Evolutionary conservation across 2,113 vertebrate species (phyloP).

Genomic region (Channa maculata): DNA sequence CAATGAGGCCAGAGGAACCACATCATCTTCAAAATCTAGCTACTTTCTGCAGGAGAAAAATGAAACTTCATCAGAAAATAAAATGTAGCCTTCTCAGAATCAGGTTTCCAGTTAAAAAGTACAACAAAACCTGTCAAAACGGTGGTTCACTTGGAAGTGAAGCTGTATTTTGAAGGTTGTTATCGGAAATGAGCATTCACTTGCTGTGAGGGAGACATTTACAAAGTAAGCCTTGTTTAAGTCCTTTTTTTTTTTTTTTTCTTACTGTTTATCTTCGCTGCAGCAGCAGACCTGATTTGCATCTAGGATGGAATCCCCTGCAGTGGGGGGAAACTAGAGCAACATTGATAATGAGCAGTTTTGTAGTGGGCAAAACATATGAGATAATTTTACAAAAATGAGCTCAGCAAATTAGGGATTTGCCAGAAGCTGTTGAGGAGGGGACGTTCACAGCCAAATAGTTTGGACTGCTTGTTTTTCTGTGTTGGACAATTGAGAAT

Average conservation of each 20-base stretch:
- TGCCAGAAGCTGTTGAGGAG: constrained; percentile 24
- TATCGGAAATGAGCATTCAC: not conserved
- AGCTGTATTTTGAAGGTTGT: not conserved
- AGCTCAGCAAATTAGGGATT: constrained; percentile 41
- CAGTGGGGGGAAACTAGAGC: constrained; percentile 3
- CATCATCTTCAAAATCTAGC: too few relatives aligned
- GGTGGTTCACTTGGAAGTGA: not conserved
- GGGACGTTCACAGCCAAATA: not conserved
- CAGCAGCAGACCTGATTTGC: constrained; percentile 23
- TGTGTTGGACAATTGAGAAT: too few relatives aligned
- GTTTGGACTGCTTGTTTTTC: not conserved
- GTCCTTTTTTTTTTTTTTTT: not conserved
- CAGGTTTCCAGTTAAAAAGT: too few relatives aligned
- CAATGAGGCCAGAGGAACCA: too few relatives aligned
- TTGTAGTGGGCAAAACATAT: constrained; percentile 29
- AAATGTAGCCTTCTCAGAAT: too few relatives aligned
- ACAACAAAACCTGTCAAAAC: not conserved
- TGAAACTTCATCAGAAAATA: too few relatives aligned
- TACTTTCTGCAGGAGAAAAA: too few relatives aligned
- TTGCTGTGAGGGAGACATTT: not conserved
- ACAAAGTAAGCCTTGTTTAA: not conserved
- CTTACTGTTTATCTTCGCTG: constrained; percentile 4
- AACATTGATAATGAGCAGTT: constrained; percentile 36
- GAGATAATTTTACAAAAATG: constrained; percentile 35
- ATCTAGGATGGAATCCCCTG: constrained; percentile 1